Percentiles rank a stretch among this genome's conserved stretches.
Evolutionary conservation across 2,113 vertebrate species (phyloP).

Genomic region (Neolamprologus toae): DNA sequence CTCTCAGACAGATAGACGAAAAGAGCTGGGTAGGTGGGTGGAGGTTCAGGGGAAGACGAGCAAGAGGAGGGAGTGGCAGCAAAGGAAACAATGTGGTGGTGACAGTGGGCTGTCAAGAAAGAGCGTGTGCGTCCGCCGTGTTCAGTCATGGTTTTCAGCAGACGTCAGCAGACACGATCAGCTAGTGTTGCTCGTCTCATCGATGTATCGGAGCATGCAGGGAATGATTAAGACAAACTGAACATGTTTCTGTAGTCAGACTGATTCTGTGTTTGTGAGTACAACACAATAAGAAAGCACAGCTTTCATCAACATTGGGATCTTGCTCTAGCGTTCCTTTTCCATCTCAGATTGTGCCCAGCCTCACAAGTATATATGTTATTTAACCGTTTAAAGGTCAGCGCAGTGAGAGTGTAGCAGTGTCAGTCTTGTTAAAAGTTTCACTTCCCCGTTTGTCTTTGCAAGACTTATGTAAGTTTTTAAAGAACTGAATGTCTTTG

Average conservation of each 20-base stretch:
- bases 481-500: background rate
- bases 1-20: conserved; percentile 33
- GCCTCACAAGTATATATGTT: background rate
- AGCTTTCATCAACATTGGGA: background rate
- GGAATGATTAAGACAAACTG: background rate
- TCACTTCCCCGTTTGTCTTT: background rate
- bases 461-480: background rate
- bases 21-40: background rate
- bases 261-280: background rate
- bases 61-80: background rate
- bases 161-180: background rate
- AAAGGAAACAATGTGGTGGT: background rate
- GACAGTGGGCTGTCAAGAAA: background rate
- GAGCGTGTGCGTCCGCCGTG: background rate
- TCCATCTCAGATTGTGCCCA: background rate
- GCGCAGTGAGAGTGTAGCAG: background rate
- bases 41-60: background rate
- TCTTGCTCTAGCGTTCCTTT: background rate
- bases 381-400: background rate
- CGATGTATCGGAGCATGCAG: background rate
- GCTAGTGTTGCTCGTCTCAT: background rate
- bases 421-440: background rate
- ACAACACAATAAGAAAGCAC: background rate
- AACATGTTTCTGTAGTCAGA: background rate
- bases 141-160: background rate